A percentile compares a stretch with the other conserved stretches of the same genome.
Evolutionary conservation across 2,797 vertebrate genomes (phyloP).

Genomic region (Silurus aristotelis): DNA sequence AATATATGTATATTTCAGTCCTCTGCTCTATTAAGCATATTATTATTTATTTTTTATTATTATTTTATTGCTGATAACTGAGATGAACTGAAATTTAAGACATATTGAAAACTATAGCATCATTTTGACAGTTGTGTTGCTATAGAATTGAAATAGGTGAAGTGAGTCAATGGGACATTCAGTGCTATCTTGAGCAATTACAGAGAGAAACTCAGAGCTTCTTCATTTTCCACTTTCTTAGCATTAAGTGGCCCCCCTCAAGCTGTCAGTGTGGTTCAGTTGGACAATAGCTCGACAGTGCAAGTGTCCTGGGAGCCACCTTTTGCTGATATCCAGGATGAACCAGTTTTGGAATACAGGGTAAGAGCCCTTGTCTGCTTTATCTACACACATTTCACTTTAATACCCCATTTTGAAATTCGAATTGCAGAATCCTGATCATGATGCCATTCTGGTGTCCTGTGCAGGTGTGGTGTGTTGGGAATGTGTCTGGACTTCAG

Average conservation of each 20-base stretch:
- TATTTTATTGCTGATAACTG: neutral
- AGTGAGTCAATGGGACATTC: neutral
- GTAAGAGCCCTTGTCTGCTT: slow-evolving; percentile 64
- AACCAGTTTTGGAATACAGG: slow-evolving; percentile 87
- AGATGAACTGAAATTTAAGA: neutral
- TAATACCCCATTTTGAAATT: neutral
- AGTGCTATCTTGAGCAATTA: neutral
- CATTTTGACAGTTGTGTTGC: neutral
- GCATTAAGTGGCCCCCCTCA: slow-evolving; percentile 84
- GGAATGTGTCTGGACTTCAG: slow-evolving; percentile 71
- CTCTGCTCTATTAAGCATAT: too few relatives aligned
- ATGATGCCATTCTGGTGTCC: neutral
- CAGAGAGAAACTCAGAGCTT: neutral
- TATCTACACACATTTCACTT: neutral
- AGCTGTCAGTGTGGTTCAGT: slow-evolving; percentile 82
- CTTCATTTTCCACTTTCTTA: slow-evolving; percentile 55
- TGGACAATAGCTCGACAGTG: slow-evolving; percentile 86
- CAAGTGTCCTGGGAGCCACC: slow-evolving; percentile 94
- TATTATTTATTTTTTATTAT: neutral
- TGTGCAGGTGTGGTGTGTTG: slow-evolving; percentile 89
- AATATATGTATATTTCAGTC: neutral
- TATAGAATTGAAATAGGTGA: neutral
- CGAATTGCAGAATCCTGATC: neutral
- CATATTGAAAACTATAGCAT: neutral
- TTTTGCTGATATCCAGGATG: slow-evolving; percentile 75